phyloP scores from a whole-genome alignment of 2,888 invertebrate species.

The Microplitis manilae region DNA sequence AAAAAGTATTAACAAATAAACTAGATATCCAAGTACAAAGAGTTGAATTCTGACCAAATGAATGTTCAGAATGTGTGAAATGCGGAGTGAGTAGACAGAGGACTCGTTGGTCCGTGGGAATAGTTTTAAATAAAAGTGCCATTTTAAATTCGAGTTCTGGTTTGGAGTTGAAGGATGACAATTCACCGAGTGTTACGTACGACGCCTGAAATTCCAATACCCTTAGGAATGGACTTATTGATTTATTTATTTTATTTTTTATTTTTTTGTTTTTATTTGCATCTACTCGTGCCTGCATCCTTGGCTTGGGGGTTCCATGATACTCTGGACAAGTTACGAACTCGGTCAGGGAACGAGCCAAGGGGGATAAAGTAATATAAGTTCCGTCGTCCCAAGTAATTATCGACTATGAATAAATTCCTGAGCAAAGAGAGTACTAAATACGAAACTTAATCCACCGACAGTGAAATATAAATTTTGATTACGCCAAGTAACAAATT shows the following conservation, averaged over 20 bases:
- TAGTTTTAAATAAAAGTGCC: not conserved
- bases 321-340: constrained; percentile 27
- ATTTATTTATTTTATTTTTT: constrained; percentile 23
- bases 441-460: constrained; percentile 5
- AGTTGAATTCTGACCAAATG: not conserved
- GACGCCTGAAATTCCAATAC: constrained; percentile 11
- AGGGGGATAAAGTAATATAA: constrained; percentile 35
- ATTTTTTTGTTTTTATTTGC: not conserved
- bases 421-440: not conserved
- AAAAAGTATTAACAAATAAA: not conserved
- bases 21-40: not conserved
- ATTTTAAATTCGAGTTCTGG: not conserved
- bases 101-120: not conserved
- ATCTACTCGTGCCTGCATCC: not conserved
- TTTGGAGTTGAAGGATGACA: not conserved
- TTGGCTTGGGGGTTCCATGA: not conserved
- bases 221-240: constrained; percentile 24
- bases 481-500: not conserved
- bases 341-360: constrained; percentile 31
- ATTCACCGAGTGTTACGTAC: not conserved
- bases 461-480: not conserved
- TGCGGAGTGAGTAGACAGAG: not conserved
- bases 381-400: constrained; percentile 39
- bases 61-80: not conserved
- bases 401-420: constrained; percentile 49